These are phyloP conservation scores for Sinocyclocheilus anshuiensis DNA, from an alignment of 2,113 vertebrate genomes.

Conservation along the genomic window DNA sequence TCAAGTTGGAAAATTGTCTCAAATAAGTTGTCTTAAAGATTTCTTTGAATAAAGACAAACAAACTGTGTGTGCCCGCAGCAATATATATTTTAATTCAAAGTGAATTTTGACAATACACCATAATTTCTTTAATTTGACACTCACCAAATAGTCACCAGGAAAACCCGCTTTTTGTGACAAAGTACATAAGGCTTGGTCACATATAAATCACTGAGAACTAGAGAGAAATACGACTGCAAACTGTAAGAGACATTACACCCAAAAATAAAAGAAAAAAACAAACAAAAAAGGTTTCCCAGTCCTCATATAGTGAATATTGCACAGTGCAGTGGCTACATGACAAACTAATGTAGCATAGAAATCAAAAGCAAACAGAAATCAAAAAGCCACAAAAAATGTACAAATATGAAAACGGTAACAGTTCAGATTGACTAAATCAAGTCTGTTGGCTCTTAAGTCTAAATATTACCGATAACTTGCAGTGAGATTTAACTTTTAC, in stretches of 20 bases:
- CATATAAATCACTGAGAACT: constrained; percentile 99
- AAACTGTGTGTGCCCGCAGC: constrained; percentile 77
- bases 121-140: constrained; percentile 99
- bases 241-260: constrained; percentile 96
- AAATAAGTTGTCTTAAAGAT: neutral
- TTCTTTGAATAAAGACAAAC: constrained; percentile 39
- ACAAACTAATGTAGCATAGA: constrained; percentile 95
- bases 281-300: constrained; percentile 83
- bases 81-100: constrained; percentile 99
- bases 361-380: constrained; percentile 79
- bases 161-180: constrained; percentile 99
- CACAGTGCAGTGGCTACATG: constrained; percentile 99
- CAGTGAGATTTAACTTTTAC: constrained; percentile 86
- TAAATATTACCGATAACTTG: constrained; percentile 87
- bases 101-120: constrained; percentile 99
- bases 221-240: constrained; percentile 89
- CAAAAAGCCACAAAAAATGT: constrained; percentile 83
- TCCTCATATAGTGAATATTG: constrained; percentile 98
- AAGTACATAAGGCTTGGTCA: constrained; percentile 99
- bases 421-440: constrained; percentile 86
- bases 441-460: constrained; percentile 83
- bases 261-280: constrained; percentile 74
- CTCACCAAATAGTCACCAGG: constrained; percentile 99
- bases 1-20: too few relatives aligned
- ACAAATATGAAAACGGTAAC: constrained; percentile 90